Evolutionary conservation across 2,888 invertebrate genomes (phyloP).

Genomic region (Lissonota sp.): DNA sequence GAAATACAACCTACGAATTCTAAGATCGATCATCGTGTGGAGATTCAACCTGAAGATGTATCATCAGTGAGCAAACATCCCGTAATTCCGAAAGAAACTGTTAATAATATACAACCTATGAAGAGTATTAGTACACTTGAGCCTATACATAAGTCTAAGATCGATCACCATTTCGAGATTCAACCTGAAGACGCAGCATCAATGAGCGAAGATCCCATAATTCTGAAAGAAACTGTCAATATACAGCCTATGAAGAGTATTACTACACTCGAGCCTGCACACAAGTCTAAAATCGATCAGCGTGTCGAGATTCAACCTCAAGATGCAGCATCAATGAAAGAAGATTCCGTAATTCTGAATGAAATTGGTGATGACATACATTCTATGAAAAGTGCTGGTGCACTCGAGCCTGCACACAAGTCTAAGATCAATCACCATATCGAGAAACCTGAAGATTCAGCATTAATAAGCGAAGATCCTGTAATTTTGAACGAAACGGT

Average conservation of each 20-base stretch:
- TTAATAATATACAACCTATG: background rate
- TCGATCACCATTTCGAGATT: no score
- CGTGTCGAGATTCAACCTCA: background rate
- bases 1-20: background rate
- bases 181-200: background rate
- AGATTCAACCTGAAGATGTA: background rate
- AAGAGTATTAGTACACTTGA: no score
- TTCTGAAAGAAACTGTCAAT: background rate
- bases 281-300: background rate
- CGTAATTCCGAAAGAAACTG: background rate
- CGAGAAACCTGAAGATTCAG: background rate
- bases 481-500: background rate
- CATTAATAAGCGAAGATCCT: background rate
- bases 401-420: background rate
- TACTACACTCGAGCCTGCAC: background rate
- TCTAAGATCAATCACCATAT: background rate
- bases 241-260: constrained; percentile 3
- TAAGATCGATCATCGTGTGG: background rate
- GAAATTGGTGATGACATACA: background rate
- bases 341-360: background rate
- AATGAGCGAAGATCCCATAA: background rate
- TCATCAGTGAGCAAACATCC: background rate
- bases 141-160: background rate
- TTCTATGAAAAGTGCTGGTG: no score
- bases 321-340: background rate